Percentiles rank a stretch among this genome's conserved stretches.
phyloP scores from a whole-genome alignment of 1,140 invertebrate species.

The Triops longicaudatus region DNA sequence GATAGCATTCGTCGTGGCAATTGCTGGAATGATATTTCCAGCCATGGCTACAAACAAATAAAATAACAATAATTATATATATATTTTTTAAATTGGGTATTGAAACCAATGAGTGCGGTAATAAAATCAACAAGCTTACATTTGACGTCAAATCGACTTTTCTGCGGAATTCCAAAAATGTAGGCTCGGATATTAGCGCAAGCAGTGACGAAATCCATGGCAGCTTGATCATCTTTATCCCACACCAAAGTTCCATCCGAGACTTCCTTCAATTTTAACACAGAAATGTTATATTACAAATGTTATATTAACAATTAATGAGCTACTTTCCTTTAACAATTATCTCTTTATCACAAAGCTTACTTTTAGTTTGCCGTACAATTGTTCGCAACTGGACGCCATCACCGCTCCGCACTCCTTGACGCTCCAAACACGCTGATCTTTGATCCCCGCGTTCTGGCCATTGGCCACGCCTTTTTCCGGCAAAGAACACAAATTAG shows the following conservation, averaged over 20 bases:
- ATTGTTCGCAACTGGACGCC: conserved; percentile 53
- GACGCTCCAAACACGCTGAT: conserved; percentile 75
- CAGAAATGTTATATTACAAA: conserved; percentile 36
- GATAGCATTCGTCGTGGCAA: conserved; percentile 96
- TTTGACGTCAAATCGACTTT: conserved; percentile 90
- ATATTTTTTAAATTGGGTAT: no score
- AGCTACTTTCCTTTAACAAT: conserved; percentile 43
- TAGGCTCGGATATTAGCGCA: conserved; percentile 87
- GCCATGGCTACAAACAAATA: conserved; percentile 72
- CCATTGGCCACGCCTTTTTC: conserved; percentile 17
- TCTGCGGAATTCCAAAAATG: conserved; percentile 81
- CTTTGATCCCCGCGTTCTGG: conserved; percentile 43
- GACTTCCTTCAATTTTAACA: conserved; percentile 20
- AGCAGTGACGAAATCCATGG: conserved; percentile 94
- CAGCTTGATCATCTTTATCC: conserved; percentile 93
- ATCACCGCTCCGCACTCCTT: conserved; percentile 69
- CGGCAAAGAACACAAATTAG: conserved; percentile 21
- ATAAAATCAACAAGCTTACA: no score
- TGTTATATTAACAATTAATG: no score
- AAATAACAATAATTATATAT: conserved; percentile 31
- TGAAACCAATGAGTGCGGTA: no score
- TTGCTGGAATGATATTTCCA: conserved; percentile 75
- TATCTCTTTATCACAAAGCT: conserved; percentile 24
- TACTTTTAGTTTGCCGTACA: conserved; percentile 55
- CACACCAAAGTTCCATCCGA: conserved; percentile 72